phyloP scores from a whole-genome alignment of 1,140 invertebrate species.

The Papilio aristodemus region DNA sequence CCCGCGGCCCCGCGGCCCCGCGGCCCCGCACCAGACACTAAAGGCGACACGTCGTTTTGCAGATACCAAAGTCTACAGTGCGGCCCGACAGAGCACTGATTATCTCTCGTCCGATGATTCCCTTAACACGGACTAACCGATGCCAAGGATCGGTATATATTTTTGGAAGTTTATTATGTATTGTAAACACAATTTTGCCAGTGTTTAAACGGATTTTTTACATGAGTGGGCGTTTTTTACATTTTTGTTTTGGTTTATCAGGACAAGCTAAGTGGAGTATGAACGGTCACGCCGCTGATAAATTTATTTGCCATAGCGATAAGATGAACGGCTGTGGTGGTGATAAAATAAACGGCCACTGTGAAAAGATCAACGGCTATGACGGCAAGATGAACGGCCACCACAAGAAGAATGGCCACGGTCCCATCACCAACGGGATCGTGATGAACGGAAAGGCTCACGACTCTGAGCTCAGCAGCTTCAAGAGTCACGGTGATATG shows the following conservation, averaged over 20 bases:
- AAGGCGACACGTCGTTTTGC: slow-evolving; percentile 61
- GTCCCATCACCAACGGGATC: slow-evolving; percentile 22
- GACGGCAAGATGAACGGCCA: slow-evolving; percentile 41
- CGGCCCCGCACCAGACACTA: slow-evolving; percentile 48
- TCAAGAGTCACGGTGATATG: slow-evolving; percentile 57
- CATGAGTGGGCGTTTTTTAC: slow-evolving; percentile 46
- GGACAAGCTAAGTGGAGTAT: slow-evolving; percentile 61
- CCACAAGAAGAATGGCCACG: slow-evolving; percentile 37
- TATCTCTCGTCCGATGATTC: slow-evolving; percentile 56
- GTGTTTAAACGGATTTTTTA: slow-evolving; percentile 48
- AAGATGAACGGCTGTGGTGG: slow-evolving; percentile 50
- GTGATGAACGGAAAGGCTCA: slow-evolving; percentile 37
- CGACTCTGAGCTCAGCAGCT: slow-evolving; percentile 45
- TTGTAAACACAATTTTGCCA: slow-evolving; percentile 70
- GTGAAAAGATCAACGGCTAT: slow-evolving; percentile 49
- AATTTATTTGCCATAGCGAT: slow-evolving; percentile 36
- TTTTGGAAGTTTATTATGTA: slow-evolving; percentile 28
- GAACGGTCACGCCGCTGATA: slow-evolving; percentile 50
- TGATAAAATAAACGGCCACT: slow-evolving; percentile 51
- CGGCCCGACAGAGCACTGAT: slow-evolving; percentile 60
- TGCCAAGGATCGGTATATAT: slow-evolving; percentile 26
- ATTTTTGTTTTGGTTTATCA: slow-evolving; percentile 64
- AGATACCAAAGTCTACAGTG: slow-evolving; percentile 61
- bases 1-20: slow-evolving; percentile 37
- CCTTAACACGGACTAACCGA: slow-evolving; percentile 51